Evolutionary conservation across 2,888 invertebrate genomes (phyloP).

Genomic region (Polydrusus pterygomalis): DNA sequence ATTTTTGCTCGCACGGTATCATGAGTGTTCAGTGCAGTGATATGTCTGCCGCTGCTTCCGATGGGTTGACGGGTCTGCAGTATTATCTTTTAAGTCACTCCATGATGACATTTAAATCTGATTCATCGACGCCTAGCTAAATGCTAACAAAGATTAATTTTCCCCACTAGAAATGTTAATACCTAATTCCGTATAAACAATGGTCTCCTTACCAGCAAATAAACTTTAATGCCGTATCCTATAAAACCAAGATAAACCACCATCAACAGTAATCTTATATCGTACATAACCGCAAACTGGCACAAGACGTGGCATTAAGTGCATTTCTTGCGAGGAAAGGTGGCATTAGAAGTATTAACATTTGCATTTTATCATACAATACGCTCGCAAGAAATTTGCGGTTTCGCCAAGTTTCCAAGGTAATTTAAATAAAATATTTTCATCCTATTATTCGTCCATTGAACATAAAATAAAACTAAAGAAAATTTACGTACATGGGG

Average conservation of each 20-base stretch:
- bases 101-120: too few species aligned
- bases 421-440: slow-evolving; percentile 36
- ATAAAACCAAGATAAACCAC: slow-evolving; percentile 27
- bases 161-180: too few species aligned
- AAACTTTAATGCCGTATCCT: slow-evolving; percentile 1
- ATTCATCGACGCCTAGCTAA: too few species aligned
- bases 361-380: slow-evolving; percentile 51
- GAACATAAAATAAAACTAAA: too few species aligned
- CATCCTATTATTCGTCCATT: slow-evolving; percentile 3
- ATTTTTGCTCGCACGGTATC: too few species aligned
- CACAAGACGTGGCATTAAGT: slow-evolving; percentile 39
- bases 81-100: too few species aligned
- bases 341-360: slow-evolving; percentile 50
- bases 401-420: slow-evolving; percentile 17
- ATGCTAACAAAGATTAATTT: too few species aligned
- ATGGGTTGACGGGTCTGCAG: too few species aligned
- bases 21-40: too few species aligned
- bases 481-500: too few species aligned
- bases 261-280: slow-evolving; percentile 45
- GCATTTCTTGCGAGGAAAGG: slow-evolving; percentile 48
- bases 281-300: slow-evolving; percentile 32
- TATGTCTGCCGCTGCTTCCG: too few species aligned
- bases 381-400: slow-evolving; percentile 45
- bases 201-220: neutral
- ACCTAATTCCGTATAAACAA: too few species aligned